Evolutionary conservation across 2,888 invertebrate genomes (phyloP), one percentile per base, ranked within the genome.

Genomic region (Heteromyza rotundicornis): DNA sequence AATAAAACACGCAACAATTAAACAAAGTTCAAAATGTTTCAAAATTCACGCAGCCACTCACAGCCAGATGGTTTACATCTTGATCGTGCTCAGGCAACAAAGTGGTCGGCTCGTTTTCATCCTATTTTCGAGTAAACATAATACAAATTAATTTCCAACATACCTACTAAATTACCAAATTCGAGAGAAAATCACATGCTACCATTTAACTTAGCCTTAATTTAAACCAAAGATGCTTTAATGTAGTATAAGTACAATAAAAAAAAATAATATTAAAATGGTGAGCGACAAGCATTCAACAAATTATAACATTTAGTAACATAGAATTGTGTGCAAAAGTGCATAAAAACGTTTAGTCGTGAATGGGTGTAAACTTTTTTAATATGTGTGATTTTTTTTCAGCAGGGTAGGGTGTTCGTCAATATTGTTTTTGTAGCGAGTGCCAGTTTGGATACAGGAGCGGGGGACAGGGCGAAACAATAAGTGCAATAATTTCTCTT

Each of bases 71-170:
- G 19, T 53, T 60, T 2, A 36, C 7, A 52, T 70, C 67, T 64
- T 74, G 69, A 66, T 58, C 59, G 35, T 58, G 64, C 44, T 63
- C 55, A 0, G 67, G 63, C 23, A 55, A 44, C 20, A 63, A 27
- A 16, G 66, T 70, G 10, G 61, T 64, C 52, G 56, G 49, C 14
- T 62, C 63, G 17, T 51, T 59, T 32, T 67, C 66, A 63, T 70
- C 52, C 36, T 59, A n/a, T 27, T 27, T 27, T 10, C 5, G 10
- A 27, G 27, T 27, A 27, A 27, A 27, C n/a, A n/a, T 27, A 27
- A 27, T 5, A 7, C 27, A 27, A 27, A 27, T 27, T 27, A 27
- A 27, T 27, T 27, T 27, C 5, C 27, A 27, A 27, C 27, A 27
- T 24, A 16, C 19, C 19, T 20, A 12, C 12, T 19, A 14, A 20